These are phyloP conservation scores for Trissoscelio sp. DNA, from an alignment of 2,888 invertebrate genomes.

Conservation along the genomic window DNA sequence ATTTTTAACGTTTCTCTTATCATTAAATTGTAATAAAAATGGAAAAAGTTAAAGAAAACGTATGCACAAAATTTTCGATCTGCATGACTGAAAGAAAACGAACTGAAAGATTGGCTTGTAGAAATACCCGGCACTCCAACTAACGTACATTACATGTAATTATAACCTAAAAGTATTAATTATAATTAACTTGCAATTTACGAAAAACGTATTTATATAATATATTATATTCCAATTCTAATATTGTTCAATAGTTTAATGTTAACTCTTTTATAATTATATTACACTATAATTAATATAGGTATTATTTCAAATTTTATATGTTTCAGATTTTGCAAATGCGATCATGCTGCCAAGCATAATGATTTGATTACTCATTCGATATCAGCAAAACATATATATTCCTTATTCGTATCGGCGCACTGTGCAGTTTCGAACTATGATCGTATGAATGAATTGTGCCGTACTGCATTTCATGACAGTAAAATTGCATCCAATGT, in stretches of 20 bases:
- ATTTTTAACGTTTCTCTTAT: too few species aligned
- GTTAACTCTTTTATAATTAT: too few species aligned
- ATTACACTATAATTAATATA: too few species aligned
- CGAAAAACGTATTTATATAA: too few species aligned
- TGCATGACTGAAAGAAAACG: conserved; percentile 2
- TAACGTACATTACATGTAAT: conserved; percentile 10
- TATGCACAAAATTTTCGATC: conserved; percentile 16
- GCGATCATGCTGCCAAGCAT: conserved; percentile 28
- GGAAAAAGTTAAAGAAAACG: conserved; percentile 7
- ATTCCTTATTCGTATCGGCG: conserved; percentile 45
- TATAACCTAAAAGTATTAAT: not conserved
- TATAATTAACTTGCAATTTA: too few species aligned
- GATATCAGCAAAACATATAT: conserved; percentile 13
- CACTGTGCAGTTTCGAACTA: conserved; percentile 48
- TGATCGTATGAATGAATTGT: conserved; percentile 52
- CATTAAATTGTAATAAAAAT: not conserved
- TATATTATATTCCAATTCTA: too few species aligned
- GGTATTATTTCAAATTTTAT: too few species aligned
- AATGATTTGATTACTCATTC: conserved; percentile 20
- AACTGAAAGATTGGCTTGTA: conserved; percentile 23
- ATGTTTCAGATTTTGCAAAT: conserved; percentile 45
- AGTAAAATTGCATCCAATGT: conserved; percentile 57
- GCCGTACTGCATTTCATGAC: conserved; percentile 44
- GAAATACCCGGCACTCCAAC: conserved; percentile 5
- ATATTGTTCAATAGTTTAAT: too few species aligned